Base-by-base conservation (phyloP, 1,140 invertebrate species). In the Bactericera cockerelli region DNA sequence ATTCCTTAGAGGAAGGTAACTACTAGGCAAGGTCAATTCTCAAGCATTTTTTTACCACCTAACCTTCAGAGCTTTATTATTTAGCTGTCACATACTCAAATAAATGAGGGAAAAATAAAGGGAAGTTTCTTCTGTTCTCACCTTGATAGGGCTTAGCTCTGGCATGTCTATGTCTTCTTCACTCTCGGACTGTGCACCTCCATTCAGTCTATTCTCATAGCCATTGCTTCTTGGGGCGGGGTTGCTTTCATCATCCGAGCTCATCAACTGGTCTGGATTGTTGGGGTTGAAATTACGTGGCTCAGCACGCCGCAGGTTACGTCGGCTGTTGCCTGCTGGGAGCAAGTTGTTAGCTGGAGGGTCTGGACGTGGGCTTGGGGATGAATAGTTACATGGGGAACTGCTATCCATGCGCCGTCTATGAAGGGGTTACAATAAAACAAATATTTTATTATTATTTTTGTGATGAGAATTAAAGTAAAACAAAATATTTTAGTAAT, bases 121-220 rank as follows among this genome's bases (percentile, higher is more conserved):
- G n/a, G n/a, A n/a, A n/a, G n/a, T n/a, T n/a, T n/a, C 28, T 13
- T 31, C 28, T 6, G 4, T 31, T 13, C 28, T 31, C 57, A 65
- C 65, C 64, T 75, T 74, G 53, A 74, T 72, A 57, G 72, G 71
- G 57, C 78, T 76, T 24, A 76, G 72, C 21, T 80, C 64, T 3
- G 79, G 80, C 31, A 79, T 79, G 74, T 81, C 79, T 65, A 81
- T 79, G 58, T 74, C 77, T 67, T 71, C 71, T 65, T 75, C 76
- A 57, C 69, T 73, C 63, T 76, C 75, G 57, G 68, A 70, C 13
- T 31, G 4, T 31, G 4, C 28, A 31, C 28, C 28, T 61, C 70
- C 72, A 39, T 71, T 70, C 58, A 67, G 66, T n/a, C 67, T 65
- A 66, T 72, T 71, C 2, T 69, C 67, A 63, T 74, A 72, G 14